Base-by-base conservation (phyloP, 2,113 vertebrate genomes). In the Triplophysa dalaica region DNA sequence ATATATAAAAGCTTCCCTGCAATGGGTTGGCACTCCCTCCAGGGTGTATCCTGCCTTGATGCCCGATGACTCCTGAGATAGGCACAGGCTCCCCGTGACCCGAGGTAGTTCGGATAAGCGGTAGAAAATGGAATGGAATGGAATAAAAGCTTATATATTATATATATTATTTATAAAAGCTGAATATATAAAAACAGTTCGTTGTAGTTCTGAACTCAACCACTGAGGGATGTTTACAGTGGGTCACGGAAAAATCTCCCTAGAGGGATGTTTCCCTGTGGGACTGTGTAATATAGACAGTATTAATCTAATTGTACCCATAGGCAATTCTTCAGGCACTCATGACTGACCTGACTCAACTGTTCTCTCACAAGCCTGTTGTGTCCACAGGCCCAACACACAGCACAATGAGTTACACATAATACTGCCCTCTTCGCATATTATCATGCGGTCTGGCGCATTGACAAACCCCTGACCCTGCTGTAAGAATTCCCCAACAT, bases 331-430 rank as follows among this genome's bases (percentile, higher is more conserved):
- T 41, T 80, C 48, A 22, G 54, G 22, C 19, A 26, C n/a, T 62
- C 43, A 38, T 81, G 52, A 61, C 58, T 56, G 6, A 63, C 58
- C 60, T 45, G 38, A 75, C 38, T 63, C 73, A 75, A 62, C 60
- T 75, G 21, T 50, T 68, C 17, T 8, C 1, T 69, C 67, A 19
- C 45, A 70, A 54, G 45, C 13, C 45, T 50, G 45, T 14, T 50
- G 45, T 50, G 45, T 2, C 19, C 54, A n/a, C 19, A 8, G 19
- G 54, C 52, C 22, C 43, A 12, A 24, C 9, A 19, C 68, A 70
- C 22, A 75, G 58, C 60, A 75, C 54, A 77, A 75, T 81, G 65
- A 50, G 61, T 41, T 62, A 45, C 63, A 61, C 41, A 68, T 26
- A 60, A 21, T 24, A 26, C 14, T 48, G 16, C 21, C 10, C 3